Conservation (phyloP, 2,888 invertebrate genomes). For the Miltochrista miniata region DNA sequence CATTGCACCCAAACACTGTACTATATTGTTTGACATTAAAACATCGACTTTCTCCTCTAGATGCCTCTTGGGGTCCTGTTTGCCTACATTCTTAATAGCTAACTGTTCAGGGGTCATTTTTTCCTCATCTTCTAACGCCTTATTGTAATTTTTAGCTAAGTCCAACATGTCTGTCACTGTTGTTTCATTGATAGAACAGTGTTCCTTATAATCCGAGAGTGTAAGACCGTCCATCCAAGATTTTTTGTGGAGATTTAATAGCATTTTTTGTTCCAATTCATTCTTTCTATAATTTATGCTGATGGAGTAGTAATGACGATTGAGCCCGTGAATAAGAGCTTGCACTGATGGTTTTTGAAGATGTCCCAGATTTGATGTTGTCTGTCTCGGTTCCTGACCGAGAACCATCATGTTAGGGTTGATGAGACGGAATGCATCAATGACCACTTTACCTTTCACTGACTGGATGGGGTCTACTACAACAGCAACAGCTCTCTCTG, state of each 20-base stretch:
- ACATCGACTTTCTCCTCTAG: conserved; percentile 99
- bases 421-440: conserved; percentile 99
- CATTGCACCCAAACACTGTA: conserved; percentile 98
- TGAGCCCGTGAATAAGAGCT: conserved; percentile 99
- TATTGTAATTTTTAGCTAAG: conserved; percentile 98
- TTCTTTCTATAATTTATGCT: conserved; percentile 99
- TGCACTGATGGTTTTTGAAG: conserved; percentile 99
- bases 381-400: conserved; percentile 99
- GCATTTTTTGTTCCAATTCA: conserved; percentile 99
- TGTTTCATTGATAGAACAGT: conserved; percentile 96
- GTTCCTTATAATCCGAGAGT: conserved; percentile 95
- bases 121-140: conserved; percentile 99
- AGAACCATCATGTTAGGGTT: conserved; percentile 99
- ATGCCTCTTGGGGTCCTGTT: conserved; percentile 99
- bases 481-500: conserved; percentile 99
- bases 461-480: conserved; percentile 99
- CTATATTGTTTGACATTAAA: conserved; percentile 98
- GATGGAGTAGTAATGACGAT: conserved; percentile 99
- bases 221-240: conserved; percentile 99
- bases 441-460: conserved; percentile 99
- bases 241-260: conserved; percentile 98
- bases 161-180: conserved; percentile 98
- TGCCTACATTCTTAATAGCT: conserved; percentile 99
- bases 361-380: conserved; percentile 99
- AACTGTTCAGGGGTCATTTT: conserved; percentile 99